These are phyloP conservation scores for Harmothoe impar DNA, from an alignment of 2,888 invertebrate genomes.

Conservation along the genomic window DNA sequence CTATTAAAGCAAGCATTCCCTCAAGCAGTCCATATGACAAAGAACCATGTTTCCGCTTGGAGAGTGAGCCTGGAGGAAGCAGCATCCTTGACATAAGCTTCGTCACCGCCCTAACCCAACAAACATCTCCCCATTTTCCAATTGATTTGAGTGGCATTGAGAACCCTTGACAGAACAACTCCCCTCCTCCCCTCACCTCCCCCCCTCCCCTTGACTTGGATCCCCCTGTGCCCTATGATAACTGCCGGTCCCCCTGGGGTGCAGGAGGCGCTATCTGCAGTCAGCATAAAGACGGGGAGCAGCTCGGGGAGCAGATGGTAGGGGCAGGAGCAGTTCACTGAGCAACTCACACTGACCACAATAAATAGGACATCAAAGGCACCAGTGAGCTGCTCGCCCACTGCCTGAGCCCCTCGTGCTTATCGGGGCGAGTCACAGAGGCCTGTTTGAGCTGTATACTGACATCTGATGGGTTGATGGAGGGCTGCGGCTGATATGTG, in stretches of 20 bases:
- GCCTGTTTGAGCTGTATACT: neutral
- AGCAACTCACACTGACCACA: slow-evolving; percentile 52
- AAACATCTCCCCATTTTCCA: neutral
- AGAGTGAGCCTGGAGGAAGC: neutral
- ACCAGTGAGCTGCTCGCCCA: neutral
- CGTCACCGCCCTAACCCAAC: neutral
- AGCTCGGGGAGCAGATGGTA: slow-evolving; percentile 17
- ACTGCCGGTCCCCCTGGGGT: neutral
- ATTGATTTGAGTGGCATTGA: slow-evolving; percentile 4
- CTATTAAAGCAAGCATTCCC: too few species aligned
- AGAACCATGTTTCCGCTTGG: neutral
- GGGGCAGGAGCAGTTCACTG: neutral
- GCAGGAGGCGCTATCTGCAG: neutral
- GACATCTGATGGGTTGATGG: slow-evolving; percentile 43
- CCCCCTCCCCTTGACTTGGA: neutral
- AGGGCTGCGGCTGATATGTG: neutral
- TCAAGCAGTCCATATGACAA: neutral
- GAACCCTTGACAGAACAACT: neutral
- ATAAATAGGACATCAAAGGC: slow-evolving; percentile 51
- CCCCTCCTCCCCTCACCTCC: neutral
- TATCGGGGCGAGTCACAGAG: slow-evolving; percentile 45
- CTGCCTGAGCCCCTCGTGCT: neutral
- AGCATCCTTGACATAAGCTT: neutral
- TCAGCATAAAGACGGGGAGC: neutral
- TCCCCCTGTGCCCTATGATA: neutral